Evolutionary conservation across 1,140 invertebrate genomes (phyloP).

Genomic region (Samia ricini): DNA sequence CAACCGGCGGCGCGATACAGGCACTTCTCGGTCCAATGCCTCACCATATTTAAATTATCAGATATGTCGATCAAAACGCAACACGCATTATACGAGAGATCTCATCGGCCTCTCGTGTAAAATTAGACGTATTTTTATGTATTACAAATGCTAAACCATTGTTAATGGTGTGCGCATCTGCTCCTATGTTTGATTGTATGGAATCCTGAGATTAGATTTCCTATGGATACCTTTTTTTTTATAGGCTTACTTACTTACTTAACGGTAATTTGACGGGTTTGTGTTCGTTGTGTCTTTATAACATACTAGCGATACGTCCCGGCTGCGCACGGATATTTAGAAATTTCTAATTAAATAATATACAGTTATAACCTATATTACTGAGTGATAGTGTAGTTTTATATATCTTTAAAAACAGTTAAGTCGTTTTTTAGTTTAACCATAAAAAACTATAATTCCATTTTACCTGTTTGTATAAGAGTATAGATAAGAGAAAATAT

Average conservation of each 20-base stretch:
- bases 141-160: conserved; percentile 48
- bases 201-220: conserved; percentile 61
- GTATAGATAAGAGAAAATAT: too few species aligned
- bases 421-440: too few species aligned
- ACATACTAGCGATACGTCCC: too few species aligned
- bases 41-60: conserved; percentile 72
- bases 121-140: conserved; percentile 61
- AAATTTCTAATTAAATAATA: too few species aligned
- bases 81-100: conserved; percentile 31
- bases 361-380: too few species aligned
- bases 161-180: conserved; percentile 62
- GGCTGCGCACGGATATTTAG: too few species aligned
- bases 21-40: conserved; percentile 42
- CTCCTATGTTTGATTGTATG: conserved; percentile 38
- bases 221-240: conserved; percentile 42
- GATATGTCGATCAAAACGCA: conserved; percentile 64
- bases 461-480: too few species aligned
- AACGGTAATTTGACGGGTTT: conserved; percentile 12
- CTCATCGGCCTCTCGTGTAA: conserved; percentile 33
- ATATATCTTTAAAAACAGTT: too few species aligned
- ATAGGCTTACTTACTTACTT: not conserved
- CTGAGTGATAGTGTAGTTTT: too few species aligned
- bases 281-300: not conserved
- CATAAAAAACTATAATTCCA: too few species aligned
- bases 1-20: not conserved